A percentile compares a stretch with the other conserved stretches of the same genome.
Conservation (phyloP, 2,888 invertebrate species). For the Acrobasis suavella region DNA sequence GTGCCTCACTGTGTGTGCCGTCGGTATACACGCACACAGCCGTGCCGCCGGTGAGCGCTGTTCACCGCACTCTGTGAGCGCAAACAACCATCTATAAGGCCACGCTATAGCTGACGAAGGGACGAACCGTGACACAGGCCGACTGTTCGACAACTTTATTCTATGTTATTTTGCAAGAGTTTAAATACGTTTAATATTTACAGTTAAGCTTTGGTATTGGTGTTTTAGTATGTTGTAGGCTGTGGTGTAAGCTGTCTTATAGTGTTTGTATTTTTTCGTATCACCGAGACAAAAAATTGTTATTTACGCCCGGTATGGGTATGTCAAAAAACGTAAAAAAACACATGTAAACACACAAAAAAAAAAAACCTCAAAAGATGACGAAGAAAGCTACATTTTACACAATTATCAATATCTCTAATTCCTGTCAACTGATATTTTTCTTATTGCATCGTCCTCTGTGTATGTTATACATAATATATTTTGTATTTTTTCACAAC, state of each 20-base stretch:
- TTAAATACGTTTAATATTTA: background rate
- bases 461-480: no score
- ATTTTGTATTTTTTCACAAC: no score
- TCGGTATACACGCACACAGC: constrained; percentile 65
- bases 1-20: constrained; percentile 46
- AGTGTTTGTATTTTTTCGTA: background rate
- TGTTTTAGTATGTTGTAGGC: background rate
- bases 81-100: constrained; percentile 84
- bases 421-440: no score
- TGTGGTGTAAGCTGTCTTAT: background rate
- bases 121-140: constrained; percentile 69
- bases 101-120: constrained; percentile 82
- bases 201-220: background rate
- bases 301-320: no score
- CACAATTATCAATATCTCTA: no score
- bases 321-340: no score
- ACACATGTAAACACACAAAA: no score
- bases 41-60: constrained; percentile 78
- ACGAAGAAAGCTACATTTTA: no score
- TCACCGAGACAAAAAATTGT: no score
- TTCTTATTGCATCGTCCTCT: no score
- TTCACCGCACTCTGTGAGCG: constrained; percentile 83
- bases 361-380: no score
- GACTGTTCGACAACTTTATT: constrained; percentile 52
- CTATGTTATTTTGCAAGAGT: constrained; percentile 36